Evolutionary conservation across 2,888 invertebrate genomes (phyloP).

Genomic region (Ophraella communa): DNA sequence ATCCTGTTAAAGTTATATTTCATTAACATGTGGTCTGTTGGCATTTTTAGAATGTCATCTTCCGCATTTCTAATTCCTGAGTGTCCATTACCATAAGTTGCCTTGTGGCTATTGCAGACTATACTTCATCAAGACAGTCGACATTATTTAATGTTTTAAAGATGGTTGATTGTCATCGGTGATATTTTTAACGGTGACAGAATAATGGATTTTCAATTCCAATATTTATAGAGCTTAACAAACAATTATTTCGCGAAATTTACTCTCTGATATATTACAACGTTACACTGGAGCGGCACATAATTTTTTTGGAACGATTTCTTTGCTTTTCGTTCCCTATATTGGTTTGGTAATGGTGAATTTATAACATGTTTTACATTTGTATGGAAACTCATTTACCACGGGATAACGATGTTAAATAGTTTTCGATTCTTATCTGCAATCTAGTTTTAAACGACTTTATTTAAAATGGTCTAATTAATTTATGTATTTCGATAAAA

Average conservation of each 20-base stretch:
- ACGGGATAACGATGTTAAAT: background rate
- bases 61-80: too few species aligned
- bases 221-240: conserved; percentile 31
- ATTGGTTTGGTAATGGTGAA: conserved; percentile 11
- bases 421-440: background rate
- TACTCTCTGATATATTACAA: conserved; percentile 30
- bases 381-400: background rate
- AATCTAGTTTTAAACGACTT: background rate
- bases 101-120: too few species aligned
- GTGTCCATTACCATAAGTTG: too few species aligned
- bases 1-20: too few species aligned
- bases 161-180: conserved; percentile 13
- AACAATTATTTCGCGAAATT: conserved; percentile 36
- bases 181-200: conserved; percentile 23
- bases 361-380: conserved; percentile 13
- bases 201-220: conserved; percentile 32
- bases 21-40: too few species aligned
- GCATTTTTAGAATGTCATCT: too few species aligned
- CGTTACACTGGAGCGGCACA: conserved; percentile 17
- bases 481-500: background rate
- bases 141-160: too few species aligned
- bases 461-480: background rate
- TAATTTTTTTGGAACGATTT: conserved; percentile 28
- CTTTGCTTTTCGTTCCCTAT: conserved; percentile 14
- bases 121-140: too few species aligned